Evolutionary conservation across 1,140 invertebrate genomes (phyloP), one percentile per base, ranked within the genome.

Genomic region (Papilio glaucus): DNA sequence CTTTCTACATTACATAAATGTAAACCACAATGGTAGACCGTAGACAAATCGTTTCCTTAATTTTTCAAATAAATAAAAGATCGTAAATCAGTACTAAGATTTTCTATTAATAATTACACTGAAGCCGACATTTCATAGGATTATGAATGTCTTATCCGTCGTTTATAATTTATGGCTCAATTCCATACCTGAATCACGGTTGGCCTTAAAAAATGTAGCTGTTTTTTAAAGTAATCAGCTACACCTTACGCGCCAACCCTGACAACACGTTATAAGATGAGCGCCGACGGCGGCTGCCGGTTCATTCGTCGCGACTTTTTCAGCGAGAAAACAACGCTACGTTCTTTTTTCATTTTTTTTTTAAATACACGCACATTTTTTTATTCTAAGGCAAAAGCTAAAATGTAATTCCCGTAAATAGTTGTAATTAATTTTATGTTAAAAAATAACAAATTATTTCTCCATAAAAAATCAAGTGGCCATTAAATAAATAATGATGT

Each of bases 261-360:
- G 49, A 57, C 49, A 12, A 0, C 21, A 4, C 0, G 49, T 21
- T 57, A 57, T 57, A 57, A 57, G 49, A 57, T 21, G 49, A 53
- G 2, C 24, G 21, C 24, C 21, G 49, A 26, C 49, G 24, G 24
- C 12, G 21, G 21, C 49, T 57, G 49, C 12, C 15, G 49, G 24
- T 57, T 57, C 49, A 57, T 57, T 57, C 21, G 49, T 24, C 29
- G 49, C 18, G 10, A 57, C 49, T 57, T 57, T 57, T 57, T 57
- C 49, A 57, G 21, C 21, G 49, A 9, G 49, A 57, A 49, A 57
- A 57, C 49, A 57, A 24, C 21, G 9, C 21, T 57, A 24, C 21
- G 49, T 57, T 57, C 21, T 26, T 10, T 57, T 57, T 57, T 24
- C 49, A 57, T 24, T 24, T 57, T 57, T 21, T 24, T 24, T 57